Evolutionary conservation across 2,888 invertebrate species (phyloP).

Genomic region (Phasia obesa): DNA sequence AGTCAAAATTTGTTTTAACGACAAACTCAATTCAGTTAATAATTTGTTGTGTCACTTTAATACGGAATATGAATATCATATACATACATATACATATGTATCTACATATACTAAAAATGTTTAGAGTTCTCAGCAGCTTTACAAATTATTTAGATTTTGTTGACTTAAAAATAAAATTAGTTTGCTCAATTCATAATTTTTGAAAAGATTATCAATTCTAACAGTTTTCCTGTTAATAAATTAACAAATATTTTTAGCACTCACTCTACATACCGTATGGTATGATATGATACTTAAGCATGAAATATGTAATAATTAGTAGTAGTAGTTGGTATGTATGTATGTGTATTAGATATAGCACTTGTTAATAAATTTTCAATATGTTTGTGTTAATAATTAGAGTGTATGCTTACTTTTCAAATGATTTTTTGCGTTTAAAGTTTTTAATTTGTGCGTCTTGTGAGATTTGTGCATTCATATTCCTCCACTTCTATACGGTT

Average conservation of each 20-base stretch:
- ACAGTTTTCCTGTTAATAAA: constrained; percentile 22
- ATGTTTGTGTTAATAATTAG: constrained; percentile 49
- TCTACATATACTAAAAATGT: neutral
- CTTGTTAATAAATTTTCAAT: constrained; percentile 52
- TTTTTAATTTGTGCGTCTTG: constrained; percentile 54
- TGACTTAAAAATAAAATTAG: constrained; percentile 8
- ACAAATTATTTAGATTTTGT: constrained; percentile 8
- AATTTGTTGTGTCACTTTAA: neutral
- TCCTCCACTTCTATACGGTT: constrained; percentile 84
- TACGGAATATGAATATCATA: neutral
- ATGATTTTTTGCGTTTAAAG: constrained; percentile 51
- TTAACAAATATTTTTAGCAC: constrained; percentile 14
- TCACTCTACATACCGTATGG: neutral
- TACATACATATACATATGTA: neutral
- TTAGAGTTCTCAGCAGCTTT: neutral
- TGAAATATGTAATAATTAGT: constrained; percentile 6
- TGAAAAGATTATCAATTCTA: constrained; percentile 23
- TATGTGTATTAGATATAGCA: constrained; percentile 35
- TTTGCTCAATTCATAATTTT: constrained; percentile 14
- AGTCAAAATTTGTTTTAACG: neutral
- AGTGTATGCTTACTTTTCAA: constrained; percentile 57
- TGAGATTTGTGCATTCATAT: constrained; percentile 57
- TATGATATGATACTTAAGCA: constrained; percentile 4
- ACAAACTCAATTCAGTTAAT: neutral
- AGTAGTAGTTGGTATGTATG: constrained; percentile 20